Evolutionary conservation across 2,888 invertebrate species (phyloP), one percentile per base, ranked within the genome.

Genomic region (Caenorhabditis becei): DNA sequence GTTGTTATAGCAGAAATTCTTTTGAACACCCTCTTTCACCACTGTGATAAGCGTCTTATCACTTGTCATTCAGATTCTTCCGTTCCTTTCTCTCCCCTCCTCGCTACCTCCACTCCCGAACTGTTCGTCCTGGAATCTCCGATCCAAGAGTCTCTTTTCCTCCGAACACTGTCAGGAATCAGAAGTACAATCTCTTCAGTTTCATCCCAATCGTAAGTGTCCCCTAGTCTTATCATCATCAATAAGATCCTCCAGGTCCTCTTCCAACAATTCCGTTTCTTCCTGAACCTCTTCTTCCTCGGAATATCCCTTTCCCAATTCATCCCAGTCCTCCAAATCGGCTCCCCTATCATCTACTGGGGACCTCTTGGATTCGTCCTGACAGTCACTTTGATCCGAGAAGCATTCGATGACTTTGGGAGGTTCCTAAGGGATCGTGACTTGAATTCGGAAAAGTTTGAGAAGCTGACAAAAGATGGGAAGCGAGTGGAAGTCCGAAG

Each of bases 341-440:
- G 99, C 1, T 97, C 97, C 92, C 94, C 98, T 54, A 99, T 98
- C 92, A 99, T 99, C 0, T 99, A 99, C 92, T 99, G 99, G 99
- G 98, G 97, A 81, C 99, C 99, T 58, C 92, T 99, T 91, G 95
- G 96, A 88, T 99, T 99, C 93, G 99, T 99, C 28, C 93, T 99
- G 74, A 94, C 95, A 85, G 97, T 99, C 11, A 99, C 99, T 16
- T 94, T 99, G 92, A 95, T 96, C 91, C 94, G 99, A 62, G 99
- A 99, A 92, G 97, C 96, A 0, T 94, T 97, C 28, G 99, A 99
- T 92, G 99, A 99, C 92, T 94, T 96, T 90, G 94, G 97, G 86
- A 93, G 99, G 88, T 95, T 95, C 92, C 94, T 96, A 91, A 93
- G 99, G 78, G 99, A 99, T 92, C 95, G 95, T 91, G 97, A 98